Percentiles rank a stretch among this genome's conserved stretches.
Evolutionary conservation across 2,888 invertebrate genomes (phyloP).

Genomic region (Anoplius nigerrimus): DNA sequence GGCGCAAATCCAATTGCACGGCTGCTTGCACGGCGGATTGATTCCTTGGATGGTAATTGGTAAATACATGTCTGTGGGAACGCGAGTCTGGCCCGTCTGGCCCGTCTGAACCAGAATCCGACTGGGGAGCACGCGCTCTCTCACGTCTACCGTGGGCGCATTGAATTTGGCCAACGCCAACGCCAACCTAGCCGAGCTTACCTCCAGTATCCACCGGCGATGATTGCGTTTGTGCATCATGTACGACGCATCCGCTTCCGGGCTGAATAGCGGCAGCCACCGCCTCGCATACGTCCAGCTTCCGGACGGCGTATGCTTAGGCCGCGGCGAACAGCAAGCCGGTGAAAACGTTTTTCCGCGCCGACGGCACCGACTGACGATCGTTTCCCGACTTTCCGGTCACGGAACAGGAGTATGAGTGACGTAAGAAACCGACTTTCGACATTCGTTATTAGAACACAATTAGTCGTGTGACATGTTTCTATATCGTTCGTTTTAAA

Average conservation of each 20-base stretch:
- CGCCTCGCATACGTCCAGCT: neutral
- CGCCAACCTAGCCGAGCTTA: conserved; percentile 15
- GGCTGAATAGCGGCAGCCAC: neutral
- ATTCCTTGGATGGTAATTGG: conserved; percentile 41
- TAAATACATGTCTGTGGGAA: conserved; percentile 39
- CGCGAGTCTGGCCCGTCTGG: conserved; percentile 23
- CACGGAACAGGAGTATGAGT: too few species aligned
- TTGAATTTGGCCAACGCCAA: conserved; percentile 28
- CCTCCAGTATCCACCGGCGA: neutral
- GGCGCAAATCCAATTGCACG: conserved; percentile 29
- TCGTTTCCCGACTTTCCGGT: too few species aligned
- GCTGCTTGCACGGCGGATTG: conserved; percentile 33
- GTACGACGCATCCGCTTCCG: conserved; percentile 7
- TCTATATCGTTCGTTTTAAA: too few species aligned
- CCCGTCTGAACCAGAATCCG: conserved; percentile 27
- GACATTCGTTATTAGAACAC: too few species aligned
- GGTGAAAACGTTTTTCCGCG: too few species aligned
- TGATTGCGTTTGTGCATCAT: conserved; percentile 7
- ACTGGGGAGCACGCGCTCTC: conserved; percentile 20
- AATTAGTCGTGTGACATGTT: too few species aligned
- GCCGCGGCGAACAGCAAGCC: too few species aligned
- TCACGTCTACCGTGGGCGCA: conserved; percentile 20
- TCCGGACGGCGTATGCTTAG: too few species aligned
- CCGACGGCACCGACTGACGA: too few species aligned
- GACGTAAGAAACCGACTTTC: too few species aligned